Base-by-base conservation (phyloP, 2,113 vertebrate genomes). In the Synodontis membranacea region DNA sequence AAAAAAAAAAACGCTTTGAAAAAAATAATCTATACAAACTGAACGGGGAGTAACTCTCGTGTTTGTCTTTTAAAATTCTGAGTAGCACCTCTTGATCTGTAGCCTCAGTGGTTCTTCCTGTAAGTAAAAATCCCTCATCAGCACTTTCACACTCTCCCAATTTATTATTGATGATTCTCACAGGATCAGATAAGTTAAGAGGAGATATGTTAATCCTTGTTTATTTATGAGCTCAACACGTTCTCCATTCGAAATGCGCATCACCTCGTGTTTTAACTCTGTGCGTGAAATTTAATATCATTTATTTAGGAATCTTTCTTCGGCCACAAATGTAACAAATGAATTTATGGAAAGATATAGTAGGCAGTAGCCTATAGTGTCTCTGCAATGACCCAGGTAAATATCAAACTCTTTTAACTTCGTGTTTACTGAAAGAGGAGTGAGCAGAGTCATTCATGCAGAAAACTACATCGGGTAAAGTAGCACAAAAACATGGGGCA, bases 91-190 rank as follows among this genome's bases (percentile, higher is more conserved):
- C 93, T 94, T 93, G 93, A 94, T 95, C 94, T 94, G 91, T 91
- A 90, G 93, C 88, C 90, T 94, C 91, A 91, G 92, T 91, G 90
- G 93, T 93, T 94, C 93, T 91, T 92, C 92, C 93, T 92, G 92
- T 90, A 91, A 91, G 91, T 92, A 92, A 94, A 94, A 94, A 80
- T 89, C 90, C 92, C 90, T 92, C 91, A 90, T 95, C 94, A 95
- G 95, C 94, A 94, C 89, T 95, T 95, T 94, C 90, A 89, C 90
- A 90, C 89, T 89, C 89, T 92, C 92, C 93, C 92, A 92, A 92
- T 94, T 95, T 95, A 95, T 94, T 95, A 95, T 95, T 95, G 93
- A 95, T 95, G 94, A 95, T 94, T 95, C 95, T 95, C 94, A 95
- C 94, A 94, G 93, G 94, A 95, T 95, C 93, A 94, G 94, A 93